These are phyloP conservation scores for Fragum sueziense DNA, from an alignment of 2,888 invertebrate species.

Conservation along the genomic window DNA sequence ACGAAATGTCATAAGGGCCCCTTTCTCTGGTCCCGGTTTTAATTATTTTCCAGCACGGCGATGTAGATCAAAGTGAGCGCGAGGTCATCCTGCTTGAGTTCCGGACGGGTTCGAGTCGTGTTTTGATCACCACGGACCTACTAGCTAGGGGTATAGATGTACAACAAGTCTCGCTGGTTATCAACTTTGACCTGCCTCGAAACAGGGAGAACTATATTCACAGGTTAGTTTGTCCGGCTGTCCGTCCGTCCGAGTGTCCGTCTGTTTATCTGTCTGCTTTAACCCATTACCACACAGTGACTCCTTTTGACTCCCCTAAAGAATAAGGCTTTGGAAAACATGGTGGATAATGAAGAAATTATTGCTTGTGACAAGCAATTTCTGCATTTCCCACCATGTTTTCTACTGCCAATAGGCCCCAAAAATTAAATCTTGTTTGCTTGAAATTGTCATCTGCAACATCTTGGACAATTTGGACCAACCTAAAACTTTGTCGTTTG, in stretches of 20 bases:
- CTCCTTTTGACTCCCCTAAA: not conserved
- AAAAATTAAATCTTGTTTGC: too few relatives aligned
- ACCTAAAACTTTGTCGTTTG: too few relatives aligned
- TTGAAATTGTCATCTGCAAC: too few relatives aligned
- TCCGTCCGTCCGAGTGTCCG: too few relatives aligned
- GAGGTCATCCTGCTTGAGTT: slow-evolving; percentile 99
- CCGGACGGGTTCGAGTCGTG: slow-evolving; percentile 98
- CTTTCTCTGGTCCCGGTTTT: too few relatives aligned
- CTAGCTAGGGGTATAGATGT: slow-evolving; percentile 99
- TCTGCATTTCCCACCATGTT: too few relatives aligned
- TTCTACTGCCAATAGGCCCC: too few relatives aligned
- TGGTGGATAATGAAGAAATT: not conserved
- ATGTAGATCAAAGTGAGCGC: slow-evolving; percentile 99
- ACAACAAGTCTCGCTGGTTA: slow-evolving; percentile 99
- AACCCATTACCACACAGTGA: not conserved
- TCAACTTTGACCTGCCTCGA: slow-evolving; percentile 99
- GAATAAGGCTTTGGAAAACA: not conserved
- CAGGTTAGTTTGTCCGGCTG: slow-evolving; percentile 87
- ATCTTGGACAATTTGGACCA: too few relatives aligned
- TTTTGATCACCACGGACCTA: slow-evolving; percentile 98
- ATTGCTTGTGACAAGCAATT: not conserved
- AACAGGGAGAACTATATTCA: slow-evolving; percentile 99
- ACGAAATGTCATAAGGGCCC: too few relatives aligned
- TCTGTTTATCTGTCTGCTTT: not conserved
- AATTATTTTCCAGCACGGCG: slow-evolving; percentile 90